Conservation (phyloP, 2,797 vertebrate genomes). For the Gobionotothen gibberifrons region DNA sequence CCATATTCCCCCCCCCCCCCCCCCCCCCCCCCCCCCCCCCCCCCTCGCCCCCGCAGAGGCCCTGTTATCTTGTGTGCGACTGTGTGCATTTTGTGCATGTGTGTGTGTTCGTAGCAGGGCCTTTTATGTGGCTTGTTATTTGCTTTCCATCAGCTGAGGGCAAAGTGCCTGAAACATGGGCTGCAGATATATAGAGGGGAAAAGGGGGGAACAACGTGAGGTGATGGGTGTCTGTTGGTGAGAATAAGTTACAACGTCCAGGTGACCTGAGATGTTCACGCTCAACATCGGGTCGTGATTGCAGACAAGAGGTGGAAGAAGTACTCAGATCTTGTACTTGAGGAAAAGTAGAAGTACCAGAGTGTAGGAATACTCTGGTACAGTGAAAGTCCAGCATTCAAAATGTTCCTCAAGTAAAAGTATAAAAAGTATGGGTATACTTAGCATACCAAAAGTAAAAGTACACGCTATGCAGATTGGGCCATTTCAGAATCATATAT, state of each 20-base stretch:
- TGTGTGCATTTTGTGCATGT: constrained; percentile 42
- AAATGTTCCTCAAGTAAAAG: no score
- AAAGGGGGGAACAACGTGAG: neutral
- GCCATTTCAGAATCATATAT: no score
- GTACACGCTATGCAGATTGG: no score
- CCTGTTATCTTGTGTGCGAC: constrained; percentile 67
- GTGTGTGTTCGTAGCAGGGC: constrained; percentile 50
- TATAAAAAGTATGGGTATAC: no score
- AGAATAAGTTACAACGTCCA: constrained; percentile 1
- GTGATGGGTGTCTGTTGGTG: neutral
- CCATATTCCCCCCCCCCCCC: constrained; percentile 84
- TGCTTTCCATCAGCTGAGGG: constrained; percentile 68
- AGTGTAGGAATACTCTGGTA: no score
- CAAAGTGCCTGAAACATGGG: constrained; percentile 48
- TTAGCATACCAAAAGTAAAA: no score
- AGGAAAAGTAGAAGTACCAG: no score
- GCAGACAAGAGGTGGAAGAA: neutral
- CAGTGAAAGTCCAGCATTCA: no score
- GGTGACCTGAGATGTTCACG: constrained; percentile 5
- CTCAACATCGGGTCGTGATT: neutral
- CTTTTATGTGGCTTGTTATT: constrained; percentile 72
- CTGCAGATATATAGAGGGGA: constrained; percentile 22
- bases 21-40: constrained; percentile 68
- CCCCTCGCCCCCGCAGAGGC: constrained; percentile 65
- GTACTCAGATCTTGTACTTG: no score